Conservation (phyloP, 23 tunicate genomes). For the Trididemnum nubilum region DNA sequence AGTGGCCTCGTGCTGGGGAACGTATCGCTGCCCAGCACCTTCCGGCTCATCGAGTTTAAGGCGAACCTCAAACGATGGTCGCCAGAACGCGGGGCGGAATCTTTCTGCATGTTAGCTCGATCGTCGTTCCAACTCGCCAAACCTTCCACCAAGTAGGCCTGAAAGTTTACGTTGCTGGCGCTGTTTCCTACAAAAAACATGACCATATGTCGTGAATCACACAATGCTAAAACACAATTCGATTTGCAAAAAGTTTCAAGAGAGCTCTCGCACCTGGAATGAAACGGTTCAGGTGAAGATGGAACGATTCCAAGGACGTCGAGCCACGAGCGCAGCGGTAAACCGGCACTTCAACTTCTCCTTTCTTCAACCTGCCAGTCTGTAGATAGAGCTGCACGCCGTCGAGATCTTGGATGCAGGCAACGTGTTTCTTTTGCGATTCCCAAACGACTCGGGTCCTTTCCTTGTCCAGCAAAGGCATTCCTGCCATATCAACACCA, state of each 20-base stretch:
- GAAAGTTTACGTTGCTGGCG: neutral
- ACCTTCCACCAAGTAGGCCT: neutral
- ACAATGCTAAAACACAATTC: too few relatives aligned
- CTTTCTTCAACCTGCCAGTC: conserved; percentile 31
- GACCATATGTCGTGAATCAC: neutral
- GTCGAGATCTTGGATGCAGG: conserved; percentile 42
- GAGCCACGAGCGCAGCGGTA: conserved; percentile 27
- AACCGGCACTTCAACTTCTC: conserved; percentile 12
- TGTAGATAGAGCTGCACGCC: conserved; percentile 1
- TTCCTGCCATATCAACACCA: neutral
- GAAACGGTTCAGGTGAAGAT: neutral
- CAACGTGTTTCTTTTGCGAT: conserved; percentile 32
- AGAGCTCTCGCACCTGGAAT: conserved; percentile 11
- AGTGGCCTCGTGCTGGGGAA: neutral
- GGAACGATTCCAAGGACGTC: conserved; percentile 21
- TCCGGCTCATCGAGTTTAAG: neutral
- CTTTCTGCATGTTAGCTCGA: neutral
- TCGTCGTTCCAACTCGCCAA: neutral
- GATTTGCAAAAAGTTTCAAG: too few relatives aligned
- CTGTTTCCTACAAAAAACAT: neutral
- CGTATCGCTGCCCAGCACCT: neutral
- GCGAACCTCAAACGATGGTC: neutral
- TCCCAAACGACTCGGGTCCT: neutral
- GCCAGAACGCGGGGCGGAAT: neutral
- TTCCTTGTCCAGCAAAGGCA: neutral